Conservation (phyloP, 2,113 vertebrate species). For the Burhinus bistriatus region DNA sequence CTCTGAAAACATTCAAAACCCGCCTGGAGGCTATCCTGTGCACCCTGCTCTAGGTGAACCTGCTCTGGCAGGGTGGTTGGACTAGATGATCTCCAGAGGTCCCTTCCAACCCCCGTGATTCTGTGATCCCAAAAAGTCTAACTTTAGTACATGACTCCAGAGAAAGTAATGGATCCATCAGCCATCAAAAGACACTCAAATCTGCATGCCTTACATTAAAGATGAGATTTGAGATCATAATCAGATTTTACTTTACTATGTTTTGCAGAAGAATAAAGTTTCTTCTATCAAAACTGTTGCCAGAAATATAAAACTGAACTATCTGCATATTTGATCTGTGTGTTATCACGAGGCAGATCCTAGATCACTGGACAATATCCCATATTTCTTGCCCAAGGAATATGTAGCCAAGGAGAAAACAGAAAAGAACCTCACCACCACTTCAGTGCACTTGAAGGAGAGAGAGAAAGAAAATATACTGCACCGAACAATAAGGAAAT, state of each 20-base stretch:
- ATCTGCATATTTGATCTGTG: background rate
- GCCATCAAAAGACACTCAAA: background rate
- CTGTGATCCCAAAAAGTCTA: background rate
- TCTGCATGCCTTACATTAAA: background rate
- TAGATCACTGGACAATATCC: background rate
- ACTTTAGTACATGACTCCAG: background rate
- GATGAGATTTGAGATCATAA: background rate
- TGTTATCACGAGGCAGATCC: background rate
- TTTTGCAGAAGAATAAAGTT: background rate
- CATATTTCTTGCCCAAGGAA: background rate
- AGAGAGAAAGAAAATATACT: background rate
- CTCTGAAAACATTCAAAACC: too few species aligned
- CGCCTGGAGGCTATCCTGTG: too few species aligned
- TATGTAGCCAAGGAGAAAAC: background rate
- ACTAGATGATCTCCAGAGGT: too few species aligned
- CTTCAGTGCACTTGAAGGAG: background rate
- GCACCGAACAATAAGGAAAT: background rate
- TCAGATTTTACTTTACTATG: background rate
- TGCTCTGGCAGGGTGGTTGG: too few species aligned
- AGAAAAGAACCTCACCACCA: background rate
- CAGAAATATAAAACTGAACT: background rate
- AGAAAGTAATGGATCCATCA: background rate
- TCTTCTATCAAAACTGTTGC: background rate
- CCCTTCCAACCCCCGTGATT: too few species aligned
- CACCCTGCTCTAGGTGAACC: too few species aligned